Evolutionary conservation across 2,797 vertebrate species (phyloP).

Genomic region (Anniella stebbinsi): DNA sequence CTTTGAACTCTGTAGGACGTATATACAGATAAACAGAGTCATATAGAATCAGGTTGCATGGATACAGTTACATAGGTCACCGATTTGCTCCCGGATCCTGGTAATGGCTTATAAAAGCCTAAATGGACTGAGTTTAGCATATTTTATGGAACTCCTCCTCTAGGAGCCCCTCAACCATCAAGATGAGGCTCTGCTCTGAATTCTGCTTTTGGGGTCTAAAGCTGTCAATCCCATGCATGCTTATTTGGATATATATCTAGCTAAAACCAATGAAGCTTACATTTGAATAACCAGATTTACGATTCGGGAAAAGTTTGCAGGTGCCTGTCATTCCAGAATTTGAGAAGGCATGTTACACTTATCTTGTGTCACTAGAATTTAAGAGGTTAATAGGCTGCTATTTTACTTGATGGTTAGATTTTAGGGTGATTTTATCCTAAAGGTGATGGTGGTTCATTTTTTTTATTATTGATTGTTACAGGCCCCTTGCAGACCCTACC

Average conservation of each 20-base stretch:
- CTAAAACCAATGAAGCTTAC: neutral
- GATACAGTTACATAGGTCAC: neutral
- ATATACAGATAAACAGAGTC: neutral
- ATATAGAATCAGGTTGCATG: neutral
- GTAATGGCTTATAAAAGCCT: neutral
- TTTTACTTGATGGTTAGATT: slow-evolving; percentile 17
- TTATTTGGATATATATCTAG: neutral
- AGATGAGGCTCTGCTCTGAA: neutral
- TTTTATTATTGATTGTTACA: slow-evolving; percentile 1
- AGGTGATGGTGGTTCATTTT: neutral
- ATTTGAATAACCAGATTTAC: neutral
- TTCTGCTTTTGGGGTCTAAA: no score
- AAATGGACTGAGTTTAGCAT: neutral
- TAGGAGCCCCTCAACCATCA: neutral
- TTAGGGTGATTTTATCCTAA: neutral
- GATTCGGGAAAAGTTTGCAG: neutral
- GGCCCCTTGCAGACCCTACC: neutral
- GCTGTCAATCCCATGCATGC: neutral
- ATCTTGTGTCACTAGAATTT: neutral
- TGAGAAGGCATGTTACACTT: neutral
- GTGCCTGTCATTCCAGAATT: neutral
- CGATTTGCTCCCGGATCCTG: neutral
- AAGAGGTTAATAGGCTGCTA: neutral
- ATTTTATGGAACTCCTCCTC: neutral
- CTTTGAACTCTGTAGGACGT: neutral